Evolutionary conservation across 2,797 vertebrate species (phyloP).

Genomic region (Xenentodon cancila): DNA sequence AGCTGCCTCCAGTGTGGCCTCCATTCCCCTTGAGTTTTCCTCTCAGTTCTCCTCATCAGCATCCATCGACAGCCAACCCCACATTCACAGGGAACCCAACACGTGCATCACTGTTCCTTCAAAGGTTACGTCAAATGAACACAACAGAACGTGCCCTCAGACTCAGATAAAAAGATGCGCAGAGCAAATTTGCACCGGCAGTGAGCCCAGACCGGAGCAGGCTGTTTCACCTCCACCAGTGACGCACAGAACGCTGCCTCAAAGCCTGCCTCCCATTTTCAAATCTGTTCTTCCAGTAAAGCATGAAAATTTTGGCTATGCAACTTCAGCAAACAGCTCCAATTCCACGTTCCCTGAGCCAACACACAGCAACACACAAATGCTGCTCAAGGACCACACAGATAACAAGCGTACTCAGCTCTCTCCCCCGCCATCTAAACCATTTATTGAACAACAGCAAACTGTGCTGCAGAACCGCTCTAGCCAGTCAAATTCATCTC

Average conservation of each 20-base stretch:
- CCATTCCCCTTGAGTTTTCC: constrained; percentile 72
- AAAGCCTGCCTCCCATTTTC: constrained; percentile 16
- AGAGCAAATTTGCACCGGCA: constrained; percentile 19
- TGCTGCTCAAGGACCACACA: constrained; percentile 1
- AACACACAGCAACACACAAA: constrained; percentile 10
- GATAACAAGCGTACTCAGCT: constrained; percentile 40
- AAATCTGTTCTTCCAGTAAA: constrained; percentile 24
- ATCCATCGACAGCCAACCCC: constrained; percentile 52
- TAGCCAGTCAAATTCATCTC: constrained; percentile 54
- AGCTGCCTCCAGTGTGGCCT: constrained; percentile 80
- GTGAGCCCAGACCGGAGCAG: constrained; percentile 31
- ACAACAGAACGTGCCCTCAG: constrained; percentile 11
- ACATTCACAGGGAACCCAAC: constrained; percentile 30
- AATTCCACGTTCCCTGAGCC: constrained; percentile 28
- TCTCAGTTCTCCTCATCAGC: constrained; percentile 58
- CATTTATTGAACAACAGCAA: constrained; percentile 8
- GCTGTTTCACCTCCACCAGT: constrained; percentile 33
- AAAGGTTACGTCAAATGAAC: constrained; percentile 20
- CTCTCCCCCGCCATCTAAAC: constrained; percentile 17
- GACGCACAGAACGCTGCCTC: constrained; percentile 3
- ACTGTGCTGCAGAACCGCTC: constrained; percentile 28
- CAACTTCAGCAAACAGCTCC: constrained; percentile 4
- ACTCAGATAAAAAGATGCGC: constrained; percentile 22
- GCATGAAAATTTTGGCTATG: constrained; percentile 12
- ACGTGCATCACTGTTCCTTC: constrained; percentile 37